Percentiles rank a stretch among this genome's conserved stretches.
Evolutionary conservation across 1,140 invertebrate species (phyloP).

Genomic region (Archegozetes longisetosus): DNA sequence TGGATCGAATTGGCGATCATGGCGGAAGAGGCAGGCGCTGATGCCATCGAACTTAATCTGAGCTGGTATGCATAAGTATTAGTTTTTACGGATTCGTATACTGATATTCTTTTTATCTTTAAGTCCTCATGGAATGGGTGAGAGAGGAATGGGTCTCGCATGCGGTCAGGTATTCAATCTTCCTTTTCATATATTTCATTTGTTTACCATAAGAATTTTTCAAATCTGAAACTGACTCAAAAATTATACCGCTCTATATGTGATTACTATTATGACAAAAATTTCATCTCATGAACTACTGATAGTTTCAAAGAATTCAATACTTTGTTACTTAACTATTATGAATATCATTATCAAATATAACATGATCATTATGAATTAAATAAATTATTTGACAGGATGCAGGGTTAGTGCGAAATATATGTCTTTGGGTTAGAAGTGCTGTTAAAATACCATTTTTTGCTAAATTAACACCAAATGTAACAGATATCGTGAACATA

Average conservation of each 20-base stretch:
- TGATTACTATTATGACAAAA: too few relatives aligned
- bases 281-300: too few relatives aligned
- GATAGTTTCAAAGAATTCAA: too few relatives aligned
- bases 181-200: too few relatives aligned
- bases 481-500: slow-evolving; percentile 78
- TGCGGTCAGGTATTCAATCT: slow-evolving; percentile 76
- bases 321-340: too few relatives aligned
- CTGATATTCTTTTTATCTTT: slow-evolving; percentile 33
- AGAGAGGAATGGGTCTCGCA: slow-evolving; percentile 90
- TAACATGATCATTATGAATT: slow-evolving; percentile 39
- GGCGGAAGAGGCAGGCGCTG: slow-evolving; percentile 66
- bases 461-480: slow-evolving; percentile 92
- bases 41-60: slow-evolving; percentile 88
- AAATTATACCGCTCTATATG: too few relatives aligned
- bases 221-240: too few relatives aligned
- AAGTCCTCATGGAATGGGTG: slow-evolving; percentile 97
- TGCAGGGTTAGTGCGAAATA: slow-evolving; percentile 60
- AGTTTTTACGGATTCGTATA: background rate
- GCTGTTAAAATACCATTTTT: slow-evolving; percentile 91
- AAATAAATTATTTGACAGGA: slow-evolving; percentile 40
- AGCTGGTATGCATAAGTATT: background rate
- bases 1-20: slow-evolving; percentile 65
- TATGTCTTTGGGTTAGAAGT: slow-evolving; percentile 71
- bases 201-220: too few relatives aligned
- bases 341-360: too few relatives aligned